A percentile compares a stretch with the other conserved stretches of the same genome.
Evolutionary conservation across 2,113 vertebrate genomes (phyloP).

Genomic region (Spea multiplicata): DNA sequence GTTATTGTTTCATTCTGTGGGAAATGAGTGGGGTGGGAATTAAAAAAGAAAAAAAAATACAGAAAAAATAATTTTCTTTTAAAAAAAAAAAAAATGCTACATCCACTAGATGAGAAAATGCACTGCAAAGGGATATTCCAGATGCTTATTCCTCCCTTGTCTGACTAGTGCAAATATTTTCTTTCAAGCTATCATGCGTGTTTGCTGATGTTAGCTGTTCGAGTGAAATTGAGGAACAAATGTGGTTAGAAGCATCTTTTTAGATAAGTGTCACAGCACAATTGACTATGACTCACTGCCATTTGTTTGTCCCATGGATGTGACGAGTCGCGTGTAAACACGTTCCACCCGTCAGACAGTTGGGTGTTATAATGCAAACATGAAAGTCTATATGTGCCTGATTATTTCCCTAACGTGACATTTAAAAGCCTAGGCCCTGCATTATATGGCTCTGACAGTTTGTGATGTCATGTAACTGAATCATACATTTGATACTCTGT

Average conservation of each 20-base stretch:
- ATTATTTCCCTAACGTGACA: too few species aligned
- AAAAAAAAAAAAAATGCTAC: too few species aligned
- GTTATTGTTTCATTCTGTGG: conserved; percentile 28
- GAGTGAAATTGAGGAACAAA: conserved; percentile 48
- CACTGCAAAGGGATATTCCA: background rate
- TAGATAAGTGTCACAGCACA: conserved; percentile 3
- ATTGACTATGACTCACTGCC: conserved; percentile 27
- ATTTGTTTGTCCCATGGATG: conserved; percentile 33
- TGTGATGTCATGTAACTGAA: too few species aligned
- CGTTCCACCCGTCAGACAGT: conserved; percentile 16
- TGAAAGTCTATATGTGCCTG: too few species aligned
- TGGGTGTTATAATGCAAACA: too few species aligned
- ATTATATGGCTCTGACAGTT: too few species aligned
- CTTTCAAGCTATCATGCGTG: conserved; percentile 12
- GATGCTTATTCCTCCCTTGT: background rate
- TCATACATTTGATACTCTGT: too few species aligned
- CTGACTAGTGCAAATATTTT: conserved; percentile 8
- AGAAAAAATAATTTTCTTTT: background rate
- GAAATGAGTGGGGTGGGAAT: conserved; percentile 16
- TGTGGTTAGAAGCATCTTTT: background rate
- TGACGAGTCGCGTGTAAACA: conserved; percentile 17
- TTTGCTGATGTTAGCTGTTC: conserved; percentile 57
- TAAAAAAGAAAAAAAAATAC: conserved; percentile 20
- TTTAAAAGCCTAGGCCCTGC: too few species aligned
- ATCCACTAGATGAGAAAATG: background rate